Evolutionary conservation across 2,888 invertebrate genomes (phyloP), one percentile per base, ranked within the genome.

Genomic region (Athripsodes cinereus): DNA sequence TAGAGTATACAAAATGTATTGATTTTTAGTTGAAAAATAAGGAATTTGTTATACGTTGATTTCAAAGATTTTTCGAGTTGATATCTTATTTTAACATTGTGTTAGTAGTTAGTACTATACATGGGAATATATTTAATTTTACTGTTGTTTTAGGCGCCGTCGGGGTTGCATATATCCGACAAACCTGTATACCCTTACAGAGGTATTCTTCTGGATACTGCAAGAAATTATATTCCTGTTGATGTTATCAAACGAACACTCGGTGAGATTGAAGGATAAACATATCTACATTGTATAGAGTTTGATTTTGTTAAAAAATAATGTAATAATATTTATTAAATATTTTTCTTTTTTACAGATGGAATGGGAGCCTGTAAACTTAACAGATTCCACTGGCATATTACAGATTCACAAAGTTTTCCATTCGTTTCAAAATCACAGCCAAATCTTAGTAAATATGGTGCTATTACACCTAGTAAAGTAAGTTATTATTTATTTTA

Each of bases 361-460:
- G 94, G 84, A 0, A 96, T 96, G 94, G 87, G 90, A 0, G 84
- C 87, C 69, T 90, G 90, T 22, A 97, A 96, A 71, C 69, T 96
- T 66, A 97, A 96, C 70, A 89, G 91, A 0, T 90, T 97, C 76
- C 96, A 97, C 69, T 96, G 96, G 96, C 92, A 93, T 68, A 89
- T 93, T 54, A 92, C 91, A 0, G 97, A 97, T 73, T 89, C 91
- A 18, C 95, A 96, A 64, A 95, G 96, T 66, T 97, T 96, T 70
- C 96, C 97, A 0, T 88, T 92, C 67, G 87, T 88, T 57, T 84
- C 90, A 0, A 81, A 81, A 66, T 82, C 83, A n/a, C 81, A 81
- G 62, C 92, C 92, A 0, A 78, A 87, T 49, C 71, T 93, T 11
- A 78, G 86, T 2, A 83, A 82, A 64, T 80, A 86, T 18, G 96